These are phyloP conservation scores for Sussaba pulchella DNA, from an alignment of 2,888 invertebrate species.

Conservation along the genomic window DNA sequence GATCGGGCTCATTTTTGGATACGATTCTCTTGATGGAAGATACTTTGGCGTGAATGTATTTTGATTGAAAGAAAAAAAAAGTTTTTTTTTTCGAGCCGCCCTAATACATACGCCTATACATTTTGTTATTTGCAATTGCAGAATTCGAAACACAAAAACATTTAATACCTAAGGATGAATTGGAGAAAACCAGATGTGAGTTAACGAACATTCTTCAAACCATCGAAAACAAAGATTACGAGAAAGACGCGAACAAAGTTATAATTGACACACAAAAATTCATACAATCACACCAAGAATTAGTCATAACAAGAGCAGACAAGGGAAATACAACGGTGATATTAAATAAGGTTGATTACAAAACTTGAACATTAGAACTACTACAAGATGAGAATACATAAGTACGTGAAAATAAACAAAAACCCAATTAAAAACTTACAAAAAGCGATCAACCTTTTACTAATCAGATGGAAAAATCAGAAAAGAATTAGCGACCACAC, in stretches of 20 bases:
- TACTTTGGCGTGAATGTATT: too few relatives aligned
- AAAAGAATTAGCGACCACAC: neutral
- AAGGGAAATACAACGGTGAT: constrained; percentile 16
- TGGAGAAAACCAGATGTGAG: neutral
- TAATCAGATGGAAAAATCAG: neutral
- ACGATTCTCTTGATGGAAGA: too few relatives aligned
- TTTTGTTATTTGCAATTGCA: too few relatives aligned
- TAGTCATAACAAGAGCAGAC: constrained; percentile 5
- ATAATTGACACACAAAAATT: constrained; percentile 8
- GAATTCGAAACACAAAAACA: neutral
- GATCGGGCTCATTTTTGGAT: too few relatives aligned
- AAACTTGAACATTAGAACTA: neutral
- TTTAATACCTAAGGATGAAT: neutral
- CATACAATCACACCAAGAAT: neutral
- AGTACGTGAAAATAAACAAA: neutral
- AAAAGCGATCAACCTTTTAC: neutral
- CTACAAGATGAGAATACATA: neutral
- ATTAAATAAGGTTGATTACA: neutral
- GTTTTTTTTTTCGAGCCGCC: too few relatives aligned
- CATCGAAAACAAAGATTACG: neutral
- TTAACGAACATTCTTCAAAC: neutral
- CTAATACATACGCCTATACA: too few relatives aligned
- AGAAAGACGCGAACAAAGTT: neutral
- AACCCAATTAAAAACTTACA: neutral
- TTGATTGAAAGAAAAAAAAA: too few relatives aligned